Percentiles rank a stretch among this genome's conserved stretches.
These are phyloP conservation scores for Campoletis sonorensis DNA, from an alignment of 1,140 invertebrate genomes.

Conservation along the genomic window DNA sequence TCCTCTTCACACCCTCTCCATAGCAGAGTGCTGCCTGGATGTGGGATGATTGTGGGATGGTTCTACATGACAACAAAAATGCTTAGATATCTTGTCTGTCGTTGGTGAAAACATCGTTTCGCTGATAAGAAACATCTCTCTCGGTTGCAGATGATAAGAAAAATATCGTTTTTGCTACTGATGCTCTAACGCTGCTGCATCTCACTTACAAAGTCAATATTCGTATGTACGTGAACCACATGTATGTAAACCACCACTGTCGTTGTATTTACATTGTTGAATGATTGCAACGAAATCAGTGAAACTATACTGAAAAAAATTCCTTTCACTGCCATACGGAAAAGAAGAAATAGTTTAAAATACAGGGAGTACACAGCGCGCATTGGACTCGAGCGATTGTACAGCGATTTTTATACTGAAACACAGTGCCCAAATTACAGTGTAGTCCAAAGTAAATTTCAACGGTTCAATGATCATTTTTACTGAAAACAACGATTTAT, in stretches of 20 bases:
- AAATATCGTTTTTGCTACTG: neutral
- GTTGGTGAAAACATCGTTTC: constrained; percentile 14
- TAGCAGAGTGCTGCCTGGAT: neutral
- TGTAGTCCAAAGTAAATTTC: too few species aligned
- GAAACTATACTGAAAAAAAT: neutral
- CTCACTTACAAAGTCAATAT: constrained; percentile 4
- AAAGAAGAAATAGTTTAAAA: too few species aligned
- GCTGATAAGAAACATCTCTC: constrained; percentile 20
- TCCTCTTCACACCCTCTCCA: neutral
- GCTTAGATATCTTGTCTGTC: neutral
- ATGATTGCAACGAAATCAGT: neutral
- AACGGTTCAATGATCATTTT: too few species aligned
- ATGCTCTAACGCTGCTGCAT: neutral
- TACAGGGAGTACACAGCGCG: too few species aligned
- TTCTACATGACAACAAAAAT: neutral
- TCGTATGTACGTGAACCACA: neutral
- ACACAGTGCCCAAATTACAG: too few species aligned
- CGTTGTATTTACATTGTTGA: neutral
- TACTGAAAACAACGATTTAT: too few species aligned
- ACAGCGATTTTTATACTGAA: too few species aligned
- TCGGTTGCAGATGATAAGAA: neutral
- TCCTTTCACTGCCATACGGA: neutral
- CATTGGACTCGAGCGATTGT: too few species aligned
- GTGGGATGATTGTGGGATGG: constrained; percentile 9
- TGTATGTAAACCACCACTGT: neutral